A percentile compares a stretch with the other conserved stretches of the same genome.
Conservation (phyloP, 2,888 invertebrate genomes). For the Drosophila bunnanda region DNA sequence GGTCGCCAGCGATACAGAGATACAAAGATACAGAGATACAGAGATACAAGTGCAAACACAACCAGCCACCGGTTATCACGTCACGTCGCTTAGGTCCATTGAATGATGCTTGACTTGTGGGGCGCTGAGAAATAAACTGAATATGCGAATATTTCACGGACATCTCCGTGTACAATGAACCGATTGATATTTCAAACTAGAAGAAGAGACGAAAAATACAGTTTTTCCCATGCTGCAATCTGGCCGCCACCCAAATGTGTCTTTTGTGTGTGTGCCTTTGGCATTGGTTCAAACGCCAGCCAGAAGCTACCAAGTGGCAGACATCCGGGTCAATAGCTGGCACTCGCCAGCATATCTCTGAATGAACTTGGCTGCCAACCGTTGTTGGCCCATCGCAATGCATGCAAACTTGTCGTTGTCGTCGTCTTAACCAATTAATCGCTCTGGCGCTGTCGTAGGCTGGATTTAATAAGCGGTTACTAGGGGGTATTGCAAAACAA, state of each 20-base stretch:
- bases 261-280: conserved; percentile 30
- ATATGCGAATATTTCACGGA: conserved; percentile 43
- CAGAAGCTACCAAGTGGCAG: conserved; percentile 26
- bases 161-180: conserved; percentile 41
- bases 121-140: conserved; percentile 31
- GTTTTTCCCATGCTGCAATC: conserved; percentile 27
- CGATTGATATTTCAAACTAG: conserved; percentile 23
- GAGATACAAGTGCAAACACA: conserved; percentile 46
- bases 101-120: conserved; percentile 43
- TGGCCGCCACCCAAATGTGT: conserved; percentile 29
- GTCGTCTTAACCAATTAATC: conserved; percentile 34
- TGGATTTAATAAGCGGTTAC: conserved; percentile 23
- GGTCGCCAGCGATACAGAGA: conserved; percentile 45
- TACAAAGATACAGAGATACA: conserved; percentile 23
- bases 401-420: conserved; percentile 12
- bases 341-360: conserved; percentile 26
- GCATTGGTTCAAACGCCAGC: conserved; percentile 29
- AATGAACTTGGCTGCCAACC: conserved; percentile 41
- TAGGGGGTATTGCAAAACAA: conserved; percentile 9
- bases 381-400: conserved; percentile 19
- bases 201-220: not conserved
- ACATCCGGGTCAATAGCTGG: conserved; percentile 44
- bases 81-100: conserved; percentile 48
- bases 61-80: conserved; percentile 50
- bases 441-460: conserved; percentile 12